phyloP scores from a whole-genome alignment of 1,140 invertebrate genomes.

The Pentalonia nigronervosa region DNA sequence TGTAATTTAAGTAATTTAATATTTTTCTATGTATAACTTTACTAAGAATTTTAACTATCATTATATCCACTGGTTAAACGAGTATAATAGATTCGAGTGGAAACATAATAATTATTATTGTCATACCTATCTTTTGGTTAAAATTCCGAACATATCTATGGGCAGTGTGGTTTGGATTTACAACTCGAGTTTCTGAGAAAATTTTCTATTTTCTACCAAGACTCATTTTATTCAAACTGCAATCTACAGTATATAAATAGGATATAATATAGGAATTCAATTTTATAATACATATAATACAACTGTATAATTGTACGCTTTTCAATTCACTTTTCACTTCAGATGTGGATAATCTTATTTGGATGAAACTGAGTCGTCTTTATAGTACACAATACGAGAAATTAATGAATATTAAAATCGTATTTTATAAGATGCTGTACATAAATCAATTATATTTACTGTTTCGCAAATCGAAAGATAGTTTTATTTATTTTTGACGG shows the following conservation, averaged over 20 bases:
- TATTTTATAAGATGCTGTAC: background rate
- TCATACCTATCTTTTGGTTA: too few species aligned
- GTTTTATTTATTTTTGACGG: background rate
- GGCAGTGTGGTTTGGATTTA: background rate
- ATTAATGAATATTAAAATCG: background rate
- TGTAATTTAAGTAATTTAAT: too few species aligned
- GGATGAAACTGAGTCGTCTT: background rate
- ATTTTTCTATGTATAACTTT: too few species aligned
- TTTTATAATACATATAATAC: background rate
- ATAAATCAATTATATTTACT: background rate
- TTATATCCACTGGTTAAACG: too few species aligned
- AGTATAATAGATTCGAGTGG: too few species aligned
- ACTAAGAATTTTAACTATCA: too few species aligned
- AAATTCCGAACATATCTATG: too few species aligned
- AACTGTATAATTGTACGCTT: background rate
- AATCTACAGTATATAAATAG: background rate
- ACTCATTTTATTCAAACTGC: background rate
- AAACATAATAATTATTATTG: too few species aligned
- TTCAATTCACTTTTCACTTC: background rate
- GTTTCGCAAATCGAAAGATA: background rate
- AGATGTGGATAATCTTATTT: background rate
- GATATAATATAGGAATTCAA: background rate
- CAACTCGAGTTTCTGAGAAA: background rate
- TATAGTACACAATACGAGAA: background rate
- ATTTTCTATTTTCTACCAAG: background rate